These are phyloP conservation scores for Cartodere bifasciata DNA, from an alignment of 2,888 invertebrate genomes.

Conservation along the genomic window DNA sequence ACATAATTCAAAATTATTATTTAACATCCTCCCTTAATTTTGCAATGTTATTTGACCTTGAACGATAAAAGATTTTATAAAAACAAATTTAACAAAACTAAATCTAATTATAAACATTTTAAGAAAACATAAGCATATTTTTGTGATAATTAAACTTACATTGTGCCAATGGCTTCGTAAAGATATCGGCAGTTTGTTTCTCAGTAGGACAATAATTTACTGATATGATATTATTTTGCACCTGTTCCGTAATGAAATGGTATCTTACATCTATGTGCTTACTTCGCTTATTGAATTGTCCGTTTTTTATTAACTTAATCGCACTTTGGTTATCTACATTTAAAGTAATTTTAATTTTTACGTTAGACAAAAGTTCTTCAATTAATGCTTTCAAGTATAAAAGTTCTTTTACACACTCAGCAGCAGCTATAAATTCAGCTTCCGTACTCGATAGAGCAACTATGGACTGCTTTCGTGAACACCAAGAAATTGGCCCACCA, in stretches of 20 bases:
- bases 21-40: too few relatives aligned
- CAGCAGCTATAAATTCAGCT: slow-evolving; percentile 2
- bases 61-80: too few relatives aligned
- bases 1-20: too few relatives aligned
- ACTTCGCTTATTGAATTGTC: slow-evolving; percentile 8
- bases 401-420: slow-evolving; percentile 5
- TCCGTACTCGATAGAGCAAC: slow-evolving; percentile 8
- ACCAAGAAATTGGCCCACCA: neutral
- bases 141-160: too few relatives aligned
- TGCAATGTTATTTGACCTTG: too few relatives aligned
- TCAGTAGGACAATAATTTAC: slow-evolving; percentile 11
- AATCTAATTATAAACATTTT: too few relatives aligned
- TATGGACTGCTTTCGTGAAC: neutral
- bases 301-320: slow-evolving; percentile 11
- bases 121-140: too few relatives aligned
- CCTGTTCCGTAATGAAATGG: slow-evolving; percentile 12
- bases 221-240: slow-evolving; percentile 7
- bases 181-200: slow-evolving; percentile 10
- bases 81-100: too few relatives aligned
- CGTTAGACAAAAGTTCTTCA: neutral
- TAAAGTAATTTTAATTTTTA: slow-evolving; percentile 4
- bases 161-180: slow-evolving; percentile 11
- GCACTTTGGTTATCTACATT: slow-evolving; percentile 13
- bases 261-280: slow-evolving; percentile 14
- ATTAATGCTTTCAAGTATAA: slow-evolving; percentile 3